Base-by-base conservation (phyloP, 2,797 vertebrate species). In the Hozukius guyotensis region DNA sequence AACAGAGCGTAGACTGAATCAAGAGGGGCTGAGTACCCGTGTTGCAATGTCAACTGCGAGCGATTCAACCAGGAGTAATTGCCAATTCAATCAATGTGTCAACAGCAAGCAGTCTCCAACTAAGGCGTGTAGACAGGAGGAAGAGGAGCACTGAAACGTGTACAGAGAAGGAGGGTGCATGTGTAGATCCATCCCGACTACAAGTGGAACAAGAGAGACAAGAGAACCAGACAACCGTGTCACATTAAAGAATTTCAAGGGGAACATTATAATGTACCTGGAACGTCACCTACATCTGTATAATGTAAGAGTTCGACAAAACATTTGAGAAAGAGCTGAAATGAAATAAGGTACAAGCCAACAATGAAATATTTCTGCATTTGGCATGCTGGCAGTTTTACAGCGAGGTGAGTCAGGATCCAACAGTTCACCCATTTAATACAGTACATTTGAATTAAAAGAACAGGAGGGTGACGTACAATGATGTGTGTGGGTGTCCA, bases 31-130 rank as follows among this genome's bases (percentile, higher is more conserved):
- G 69, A 89, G 79, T 74, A 77, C 57, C 80, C 53, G 31, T 85
- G 89, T 87, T 88, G 86, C 86, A 88, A 91, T 87, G 92, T 93
- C 92, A 93, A 91, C 82, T 42, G 83, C 75, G 2, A 82, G 72
- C 29, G 25, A 82, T 91, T 91, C 83, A 87, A 90, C 86, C 87
- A 83, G 79, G 71, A 85, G 81, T 93, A 93, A 93, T 92, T 91
- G 92, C 82, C 89, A 92, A 90, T 93, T 94, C 93, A 92, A 92
- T 95, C 93, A 93, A 92, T 88, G 82, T 93, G 92, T 94, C 93
- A 93, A 87, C 88, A 89, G 83, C 72, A 81, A 88, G 86, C 83
- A 78, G 80, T 72, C 82, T 82, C 75, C 78, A 63, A 84, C 75
- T 85, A 62, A 80, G 55, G 84, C 76, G 7, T 77, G 70, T 20